Evolutionary conservation across 2,888 invertebrate species (phyloP), one percentile per base, ranked within the genome.

Genomic region (Emmelina monodactyla): DNA sequence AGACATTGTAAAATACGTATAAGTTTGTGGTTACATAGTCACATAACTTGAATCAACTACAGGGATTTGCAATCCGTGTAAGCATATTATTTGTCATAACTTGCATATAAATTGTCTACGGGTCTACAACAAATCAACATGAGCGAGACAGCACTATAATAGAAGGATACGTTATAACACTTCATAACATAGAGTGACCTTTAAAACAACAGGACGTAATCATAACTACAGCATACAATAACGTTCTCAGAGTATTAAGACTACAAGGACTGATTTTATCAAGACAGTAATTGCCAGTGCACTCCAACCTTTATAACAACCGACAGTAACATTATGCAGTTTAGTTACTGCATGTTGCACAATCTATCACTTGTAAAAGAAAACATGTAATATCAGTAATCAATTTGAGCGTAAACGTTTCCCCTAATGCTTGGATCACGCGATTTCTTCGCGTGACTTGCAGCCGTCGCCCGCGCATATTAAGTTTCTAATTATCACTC

Each of bases 401-500:
- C 25, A 25, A 25, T 25, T 25, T 11, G n/a, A 25, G 11, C 11
- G 11, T 25, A 25, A 25, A 25, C 25, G 25, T 9, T 25, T 25
- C 11, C 25, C 25, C 25, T 9, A 11, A 3, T 11, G 25, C 11
- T 11, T 10, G 11, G 25, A 25, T 25, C 25, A 25, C 25, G 25
- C 25, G 25, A 25, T 25, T 25, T 25, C 6, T 25, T 25, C 11
- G 25, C 25, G 25, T 25, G 25, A 25, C 6, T 25, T n/a, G 25
- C 11, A 9, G 11, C 25, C 25, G 25, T 25, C 25, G 25, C 25
- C n/a, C n/a, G n/a, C n/a, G n/a, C n/a, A n/a, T 7, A 7, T 25
- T 3, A 25, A 25, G 25, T 25, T 25, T 25, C 25, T 25, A 28
- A 37, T 3, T 32, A 25, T 25, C 25, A 19, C 19, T 9, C n/a